Percentiles rank a stretch among this genome's conserved stretches.
These are phyloP conservation scores for Xenopus petersii DNA, from an alignment of 2,797 vertebrate species.

Conservation along the genomic window DNA sequence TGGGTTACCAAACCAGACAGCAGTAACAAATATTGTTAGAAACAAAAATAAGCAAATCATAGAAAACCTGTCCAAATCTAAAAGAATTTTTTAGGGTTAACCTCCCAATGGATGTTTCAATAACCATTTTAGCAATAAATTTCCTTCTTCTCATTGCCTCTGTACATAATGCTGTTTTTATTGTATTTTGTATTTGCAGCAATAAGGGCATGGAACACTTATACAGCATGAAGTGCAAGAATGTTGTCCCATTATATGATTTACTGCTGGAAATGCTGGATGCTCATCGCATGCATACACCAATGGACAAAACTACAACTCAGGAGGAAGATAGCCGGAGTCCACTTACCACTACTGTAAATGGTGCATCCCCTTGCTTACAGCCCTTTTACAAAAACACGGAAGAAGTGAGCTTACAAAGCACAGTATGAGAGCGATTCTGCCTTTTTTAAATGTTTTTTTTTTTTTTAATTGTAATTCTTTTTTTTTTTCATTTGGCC, in stretches of 20 bases:
- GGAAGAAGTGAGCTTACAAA: constrained; percentile 63
- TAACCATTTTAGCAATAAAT: too few relatives aligned
- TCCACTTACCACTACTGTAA: constrained; percentile 55
- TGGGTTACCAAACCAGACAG: too few relatives aligned
- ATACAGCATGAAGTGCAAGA: constrained; percentile 97
- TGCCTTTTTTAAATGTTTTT: background rate
- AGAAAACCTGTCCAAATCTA: too few relatives aligned
- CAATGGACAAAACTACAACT: constrained; percentile 51
- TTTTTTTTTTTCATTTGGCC: constrained; percentile 24
- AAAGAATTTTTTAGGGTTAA: too few relatives aligned
- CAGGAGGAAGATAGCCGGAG: constrained; percentile 56
- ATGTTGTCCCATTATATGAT: constrained; percentile 91
- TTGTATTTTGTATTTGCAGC: constrained; percentile 62
- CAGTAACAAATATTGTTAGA: too few relatives aligned
- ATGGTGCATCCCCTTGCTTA: constrained; percentile 66
- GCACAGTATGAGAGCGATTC: constrained; percentile 56
- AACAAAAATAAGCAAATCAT: too few relatives aligned
- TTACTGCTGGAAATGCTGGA: constrained; percentile 96
- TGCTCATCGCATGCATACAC: constrained; percentile 79
- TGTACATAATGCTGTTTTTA: too few relatives aligned
- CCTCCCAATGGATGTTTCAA: too few relatives aligned
- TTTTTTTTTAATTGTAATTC: background rate
- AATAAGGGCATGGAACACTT: constrained; percentile 99
- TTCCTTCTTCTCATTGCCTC: too few relatives aligned
- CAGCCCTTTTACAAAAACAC: constrained; percentile 65